A percentile compares a stretch with the other conserved stretches of the same genome.
These are phyloP conservation scores for Xyrauchen texanus DNA, from an alignment of 2,113 vertebrate genomes.

Conservation along the genomic window DNA sequence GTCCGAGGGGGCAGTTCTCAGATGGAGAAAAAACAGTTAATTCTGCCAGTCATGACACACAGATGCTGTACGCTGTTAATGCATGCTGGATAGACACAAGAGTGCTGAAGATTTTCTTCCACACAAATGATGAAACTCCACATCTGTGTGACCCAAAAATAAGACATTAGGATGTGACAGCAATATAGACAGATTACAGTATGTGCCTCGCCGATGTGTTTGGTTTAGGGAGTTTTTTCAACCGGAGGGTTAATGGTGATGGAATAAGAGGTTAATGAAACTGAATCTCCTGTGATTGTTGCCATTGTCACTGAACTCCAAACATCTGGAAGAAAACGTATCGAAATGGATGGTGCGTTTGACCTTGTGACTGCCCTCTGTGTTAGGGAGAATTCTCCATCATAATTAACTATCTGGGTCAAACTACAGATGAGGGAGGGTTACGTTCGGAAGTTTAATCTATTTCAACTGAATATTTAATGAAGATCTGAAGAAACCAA, in stretches of 20 bases:
- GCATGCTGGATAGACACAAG: not conserved
- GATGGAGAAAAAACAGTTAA: not conserved
- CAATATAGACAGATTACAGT: constrained; percentile 22
- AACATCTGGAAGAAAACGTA: constrained; percentile 44
- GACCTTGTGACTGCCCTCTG: constrained; percentile 47
- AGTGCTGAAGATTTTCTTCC: too few species aligned
- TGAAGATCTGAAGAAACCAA: not conserved
- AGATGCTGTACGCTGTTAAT: not conserved
- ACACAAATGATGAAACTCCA: constrained; percentile 24
- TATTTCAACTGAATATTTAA: constrained; percentile 10
- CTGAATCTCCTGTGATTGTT: constrained; percentile 36
- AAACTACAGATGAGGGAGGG: constrained; percentile 47
- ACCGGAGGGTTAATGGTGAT: constrained; percentile 31
- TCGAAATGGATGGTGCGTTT: constrained; percentile 31
- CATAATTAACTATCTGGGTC: constrained; percentile 53
- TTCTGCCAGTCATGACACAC: too few species aligned
- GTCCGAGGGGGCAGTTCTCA: constrained; percentile 1
- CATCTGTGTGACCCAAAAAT: constrained; percentile 33
- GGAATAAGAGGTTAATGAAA: constrained; percentile 41
- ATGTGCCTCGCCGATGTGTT: constrained; percentile 29
- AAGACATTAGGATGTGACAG: constrained; percentile 28
- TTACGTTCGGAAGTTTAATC: constrained; percentile 38
- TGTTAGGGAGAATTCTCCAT: constrained; percentile 40
- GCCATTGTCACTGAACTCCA: constrained; percentile 40
- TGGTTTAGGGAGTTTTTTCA: constrained; percentile 19